These are phyloP conservation scores for Saxicola maurus DNA, from an alignment of 2,797 vertebrate species.

Conservation along the genomic window DNA sequence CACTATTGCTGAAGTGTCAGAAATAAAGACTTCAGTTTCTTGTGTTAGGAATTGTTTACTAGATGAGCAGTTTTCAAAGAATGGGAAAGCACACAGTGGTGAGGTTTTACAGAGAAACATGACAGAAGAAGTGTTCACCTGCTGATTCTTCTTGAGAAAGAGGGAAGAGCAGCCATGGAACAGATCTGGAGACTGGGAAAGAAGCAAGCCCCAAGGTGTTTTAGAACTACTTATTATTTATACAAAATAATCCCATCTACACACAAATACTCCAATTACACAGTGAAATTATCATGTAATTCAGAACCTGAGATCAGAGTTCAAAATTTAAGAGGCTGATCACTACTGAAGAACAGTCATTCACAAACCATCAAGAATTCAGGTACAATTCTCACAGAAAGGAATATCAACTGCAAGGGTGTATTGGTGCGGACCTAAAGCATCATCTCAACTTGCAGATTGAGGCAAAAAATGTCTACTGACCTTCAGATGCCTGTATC, in stretches of 20 bases:
- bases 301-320: not conserved
- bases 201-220: not conserved
- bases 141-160: not conserved
- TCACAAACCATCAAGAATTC: not conserved
- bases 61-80: not conserved
- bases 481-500: not conserved
- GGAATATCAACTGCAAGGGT: not conserved
- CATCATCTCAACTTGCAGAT: not conserved
- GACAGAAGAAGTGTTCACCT: not conserved
- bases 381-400: not conserved
- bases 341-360: not conserved
- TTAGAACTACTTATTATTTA: not conserved
- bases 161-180: not conserved
- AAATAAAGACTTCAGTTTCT: not conserved
- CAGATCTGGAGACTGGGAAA: rapidly evolving
- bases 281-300: not conserved
- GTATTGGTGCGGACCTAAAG: not conserved
- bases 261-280: not conserved
- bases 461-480: not conserved
- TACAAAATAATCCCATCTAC: not conserved
- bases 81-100: not conserved
- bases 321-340: not conserved
- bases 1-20: not conserved
- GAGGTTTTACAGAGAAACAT: not conserved
- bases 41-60: not conserved